A percentile compares a stretch with the other conserved stretches of the same genome.
These are phyloP conservation scores for Kryphioiulus occultus DNA, from an alignment of 2,888 invertebrate genomes.

Conservation along the genomic window DNA sequence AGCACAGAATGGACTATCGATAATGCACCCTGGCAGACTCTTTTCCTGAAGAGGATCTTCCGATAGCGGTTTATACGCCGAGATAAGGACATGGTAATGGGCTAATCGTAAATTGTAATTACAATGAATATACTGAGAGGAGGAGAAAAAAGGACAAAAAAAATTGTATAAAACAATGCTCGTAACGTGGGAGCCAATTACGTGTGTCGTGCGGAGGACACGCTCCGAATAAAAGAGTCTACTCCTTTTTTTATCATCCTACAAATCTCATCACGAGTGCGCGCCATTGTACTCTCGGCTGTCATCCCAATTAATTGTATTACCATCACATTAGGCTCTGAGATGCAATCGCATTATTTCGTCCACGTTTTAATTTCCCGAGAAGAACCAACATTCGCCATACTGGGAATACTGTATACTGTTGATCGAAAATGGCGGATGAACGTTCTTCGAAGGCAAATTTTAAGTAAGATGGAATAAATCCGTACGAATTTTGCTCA, in stretches of 20 bases:
- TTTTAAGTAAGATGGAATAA: too few species aligned
- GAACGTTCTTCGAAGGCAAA: too few species aligned
- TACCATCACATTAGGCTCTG: neutral
- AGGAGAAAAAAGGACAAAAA: neutral
- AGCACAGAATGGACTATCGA: neutral
- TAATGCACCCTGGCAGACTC: neutral
- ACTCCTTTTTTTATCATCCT: neutral
- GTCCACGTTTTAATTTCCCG: neutral
- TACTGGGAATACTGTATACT: too few species aligned
- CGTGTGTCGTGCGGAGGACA: neutral
- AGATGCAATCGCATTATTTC: conserved; percentile 10
- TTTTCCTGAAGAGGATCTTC: neutral
- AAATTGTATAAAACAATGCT: neutral
- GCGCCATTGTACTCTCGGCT: neutral
- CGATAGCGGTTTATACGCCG: neutral
- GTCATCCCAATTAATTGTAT: conserved; percentile 10
- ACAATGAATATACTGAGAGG: neutral
- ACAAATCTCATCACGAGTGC: neutral
- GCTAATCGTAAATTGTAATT: conserved; percentile 18
- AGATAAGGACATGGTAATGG: conserved; percentile 10
- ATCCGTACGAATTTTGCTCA: too few species aligned
- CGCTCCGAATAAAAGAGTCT: neutral
- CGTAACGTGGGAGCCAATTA: conserved; percentile 15
- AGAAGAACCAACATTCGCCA: neutral
- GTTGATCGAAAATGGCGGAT: too few species aligned